Base-by-base conservation (phyloP, 2,113 vertebrate species). In the Cepphus grylle region DNA sequence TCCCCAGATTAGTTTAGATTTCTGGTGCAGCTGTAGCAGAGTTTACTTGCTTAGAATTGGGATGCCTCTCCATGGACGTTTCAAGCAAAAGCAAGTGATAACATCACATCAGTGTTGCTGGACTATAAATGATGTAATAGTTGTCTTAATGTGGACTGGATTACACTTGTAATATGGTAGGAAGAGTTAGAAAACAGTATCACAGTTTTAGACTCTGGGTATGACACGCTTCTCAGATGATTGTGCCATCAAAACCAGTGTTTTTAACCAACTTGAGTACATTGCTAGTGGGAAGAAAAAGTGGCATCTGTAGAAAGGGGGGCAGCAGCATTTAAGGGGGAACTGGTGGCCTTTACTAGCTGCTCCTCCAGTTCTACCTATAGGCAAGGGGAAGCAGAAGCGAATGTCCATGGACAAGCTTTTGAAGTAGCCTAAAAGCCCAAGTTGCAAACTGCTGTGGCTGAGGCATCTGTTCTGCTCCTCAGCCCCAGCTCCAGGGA, bases 281-380 rank as follows among this genome's bases (percentile, higher is more conserved):
- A 1, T 63, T 52, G 6, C 16, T 50, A 38, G 42, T 15, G 26
- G 32, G 49, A 43, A 81, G 52, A 30, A n/a, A 40, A 19, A 36
- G 19, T 8, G 49, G 8, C 20, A 30, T 4, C 49, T 63, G 27
- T 30, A 50, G 11, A 21, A 70, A 34, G 15, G 12, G 12, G 14
- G 5, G 16, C 61, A 71, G 8, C 17, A 38, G 15, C 9, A 12
- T 49, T 74, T 10, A 3, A 42, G 15, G 27, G 4, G 11, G 27
- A 2, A 5, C 19, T 0, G 1, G 11, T 2, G 4, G 49, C 6
- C 29, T 77, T 69, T 43, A 3, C 8, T 21, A 0, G 12, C 34
- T 43, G 47, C 34, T 67, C 8, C 36, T 10, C 5, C 4, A 29
- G 3, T 27, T 65, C 25, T 58, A 11, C 36, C 14, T 50, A 1